Evolutionary conservation across 2,888 invertebrate species (phyloP), one percentile per base, ranked within the genome.

Genomic region (Drosophila acutilabella): DNA sequence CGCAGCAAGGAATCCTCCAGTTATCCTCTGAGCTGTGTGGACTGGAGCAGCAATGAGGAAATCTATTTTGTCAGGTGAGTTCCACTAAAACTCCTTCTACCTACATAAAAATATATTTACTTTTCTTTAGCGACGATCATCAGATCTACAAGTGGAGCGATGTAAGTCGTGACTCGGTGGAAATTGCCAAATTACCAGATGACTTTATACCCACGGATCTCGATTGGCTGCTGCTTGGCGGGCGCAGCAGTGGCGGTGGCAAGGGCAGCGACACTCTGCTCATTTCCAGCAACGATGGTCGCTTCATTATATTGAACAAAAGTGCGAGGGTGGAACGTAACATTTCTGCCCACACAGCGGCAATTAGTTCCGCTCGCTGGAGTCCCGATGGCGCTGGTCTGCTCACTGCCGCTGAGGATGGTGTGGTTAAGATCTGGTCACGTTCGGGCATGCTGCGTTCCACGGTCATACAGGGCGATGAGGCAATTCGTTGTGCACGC

Each of bases 351-450:
- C 99, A 99, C 91, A 95, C 96, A 90, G 96, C 98, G 1, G 98
- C 99, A 11, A 96, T 98, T 65, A 94, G 98, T 20, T 94, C 96
- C 53, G 97, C 97, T 1, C 95, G 96, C 87, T 99, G 99, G 99
- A 98, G 97, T 92, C 96, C 96, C 58, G 99, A 99, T 93, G 99
- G 98, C 3, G 96, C 97, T 30, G 97, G 98, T n/a, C 94, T 99
- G 48, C 93, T 98, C 13, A 98, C 92, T 0, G 98, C 96, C 71
- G 99, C 99, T 0, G 99, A 99, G 93, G 99, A 99, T 93, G 99
- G 99, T 2, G 95, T 95, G 62, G 95, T 99, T 2, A 99, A 99
- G 93, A 96, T 99, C 67, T 99, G 99, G 99, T 99, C 99, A 0
- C 94, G 98, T 48, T 97, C 97, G 88, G 99, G 99, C 13, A 96